Base-by-base conservation (phyloP, 1,140 invertebrate species). In the Polyergus mexicanus region DNA sequence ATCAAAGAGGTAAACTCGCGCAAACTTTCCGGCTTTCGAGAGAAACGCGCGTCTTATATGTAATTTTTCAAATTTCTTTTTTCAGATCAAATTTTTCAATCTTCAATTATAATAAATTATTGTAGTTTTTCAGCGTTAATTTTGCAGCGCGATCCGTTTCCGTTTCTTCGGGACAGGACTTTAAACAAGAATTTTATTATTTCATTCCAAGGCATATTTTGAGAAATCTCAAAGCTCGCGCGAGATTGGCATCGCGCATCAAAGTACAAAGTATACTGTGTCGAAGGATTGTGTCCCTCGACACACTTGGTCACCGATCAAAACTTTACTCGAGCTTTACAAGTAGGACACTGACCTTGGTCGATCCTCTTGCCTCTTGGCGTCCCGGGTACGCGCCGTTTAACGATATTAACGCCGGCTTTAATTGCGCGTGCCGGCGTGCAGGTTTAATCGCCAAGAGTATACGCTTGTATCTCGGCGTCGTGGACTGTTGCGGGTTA, bases 381-480 rank as follows among this genome's bases (percentile, higher is more conserved):
- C 35, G 41, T n/a, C 71, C 22, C 32, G 25, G 38, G 25, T 84
- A 88, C 84, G 89, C 80, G 83, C 71, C 90, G 90, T 91, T 92
- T 92, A 69, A 85, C 89, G 86, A 91, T 92, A 92, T 92, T 92
- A 92, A 92, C 90, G 90, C 25, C 25, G 63, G 68, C 66, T 86
- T 90, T 92, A 92, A 92, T 92, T 92, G 86, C 78, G 87, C 90
- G 89, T 91, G 78, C 68, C 62, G 65, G 58, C 65, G 58, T 25
- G 28, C 75, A 47, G 35, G 68, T 89, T 89, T 89, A 89, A 89
- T 86, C 87, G 87, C 10, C 60, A 22, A 13, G 47, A 56, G 44
- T 60, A 65, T 60, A 65, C 44, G 5, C 11, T 32, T 72, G 28
- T 35, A 19, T 35, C 44, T 19, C 25, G 47, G 25, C 25, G 62